Percentiles rank a stretch among this genome's conserved stretches.
Conservation (phyloP, 2,113 vertebrate species). For the Oncorhynchus masou region DNA sequence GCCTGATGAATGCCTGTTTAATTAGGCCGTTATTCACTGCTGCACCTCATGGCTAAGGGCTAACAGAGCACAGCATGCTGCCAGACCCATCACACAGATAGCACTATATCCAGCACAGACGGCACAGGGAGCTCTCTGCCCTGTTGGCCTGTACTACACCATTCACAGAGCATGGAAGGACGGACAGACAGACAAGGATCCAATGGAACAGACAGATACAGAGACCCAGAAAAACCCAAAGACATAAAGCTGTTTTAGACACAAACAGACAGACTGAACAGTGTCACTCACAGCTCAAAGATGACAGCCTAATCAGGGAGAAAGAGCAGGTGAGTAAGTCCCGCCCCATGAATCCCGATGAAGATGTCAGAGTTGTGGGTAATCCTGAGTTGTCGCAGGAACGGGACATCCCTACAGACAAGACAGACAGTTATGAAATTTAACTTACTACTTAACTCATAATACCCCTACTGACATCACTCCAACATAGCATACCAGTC, state of each 20-base stretch:
- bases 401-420: slow-evolving; percentile 82
- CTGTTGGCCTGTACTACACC: slow-evolving; percentile 6
- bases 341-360: slow-evolving; percentile 95
- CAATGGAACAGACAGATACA: slow-evolving; percentile 1
- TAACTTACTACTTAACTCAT: too few relatives aligned
- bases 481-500: neutral
- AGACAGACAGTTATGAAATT: neutral
- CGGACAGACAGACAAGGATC: neutral
- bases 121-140: slow-evolving; percentile 83
- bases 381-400: slow-evolving; percentile 87
- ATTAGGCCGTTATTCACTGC: slow-evolving; percentile 64
- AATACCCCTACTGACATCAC: too few relatives aligned
- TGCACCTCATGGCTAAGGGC: slow-evolving; percentile 40
- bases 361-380: slow-evolving; percentile 97
- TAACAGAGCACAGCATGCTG: slow-evolving; percentile 22
- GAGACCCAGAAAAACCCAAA: neutral
- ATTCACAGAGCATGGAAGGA: neutral
- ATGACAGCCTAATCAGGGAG: slow-evolving; percentile 96
- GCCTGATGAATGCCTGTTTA: slow-evolving; percentile 67
- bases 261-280: neutral
- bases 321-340: slow-evolving; percentile 94
- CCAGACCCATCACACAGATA: slow-evolving; percentile 18
- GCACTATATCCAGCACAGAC: slow-evolving; percentile 2
- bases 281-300: slow-evolving; percentile 90
- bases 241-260: slow-evolving; percentile 1